Percentiles rank a stretch among this genome's conserved stretches.
phyloP scores from a whole-genome alignment of 1,140 invertebrate genomes.

The Hypsibius dujardini region DNA sequence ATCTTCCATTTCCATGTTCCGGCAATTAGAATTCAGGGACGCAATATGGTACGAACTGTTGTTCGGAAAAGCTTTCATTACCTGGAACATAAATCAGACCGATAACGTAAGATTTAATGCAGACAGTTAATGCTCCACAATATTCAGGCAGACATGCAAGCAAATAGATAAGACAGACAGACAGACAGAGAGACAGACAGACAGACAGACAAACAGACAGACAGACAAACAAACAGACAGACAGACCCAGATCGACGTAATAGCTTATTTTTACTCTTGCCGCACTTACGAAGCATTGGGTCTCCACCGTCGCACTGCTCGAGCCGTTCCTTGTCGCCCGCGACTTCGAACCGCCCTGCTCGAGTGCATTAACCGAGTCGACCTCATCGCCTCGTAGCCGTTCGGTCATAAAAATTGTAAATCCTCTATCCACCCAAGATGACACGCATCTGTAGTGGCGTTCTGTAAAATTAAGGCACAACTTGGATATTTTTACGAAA shows the following conservation, averaged over 20 bases:
- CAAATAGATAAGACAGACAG: too few species aligned
- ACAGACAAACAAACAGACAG: too few species aligned
- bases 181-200: too few species aligned
- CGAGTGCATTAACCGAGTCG: background rate
- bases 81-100: background rate
- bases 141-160: too few species aligned
- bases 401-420: background rate
- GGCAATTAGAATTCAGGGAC: background rate
- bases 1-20: background rate
- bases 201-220: too few species aligned
- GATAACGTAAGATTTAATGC: too few species aligned
- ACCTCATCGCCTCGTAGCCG: background rate
- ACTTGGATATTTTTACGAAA: too few species aligned
- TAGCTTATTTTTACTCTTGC: slow-evolving; percentile 2
- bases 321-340: background rate
- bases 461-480: background rate
- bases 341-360: background rate
- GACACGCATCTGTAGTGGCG: slow-evolving; percentile 5
- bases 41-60: background rate
- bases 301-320: background rate
- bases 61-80: slow-evolving; percentile 4
- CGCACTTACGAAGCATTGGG: slow-evolving; percentile 10
- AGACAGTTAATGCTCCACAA: too few species aligned
- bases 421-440: background rate
- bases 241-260: too few species aligned